Evolutionary conservation across 2,113 vertebrate species (phyloP), one percentile per base, ranked within the genome.

Genomic region (Sprattus sprattus): DNA sequence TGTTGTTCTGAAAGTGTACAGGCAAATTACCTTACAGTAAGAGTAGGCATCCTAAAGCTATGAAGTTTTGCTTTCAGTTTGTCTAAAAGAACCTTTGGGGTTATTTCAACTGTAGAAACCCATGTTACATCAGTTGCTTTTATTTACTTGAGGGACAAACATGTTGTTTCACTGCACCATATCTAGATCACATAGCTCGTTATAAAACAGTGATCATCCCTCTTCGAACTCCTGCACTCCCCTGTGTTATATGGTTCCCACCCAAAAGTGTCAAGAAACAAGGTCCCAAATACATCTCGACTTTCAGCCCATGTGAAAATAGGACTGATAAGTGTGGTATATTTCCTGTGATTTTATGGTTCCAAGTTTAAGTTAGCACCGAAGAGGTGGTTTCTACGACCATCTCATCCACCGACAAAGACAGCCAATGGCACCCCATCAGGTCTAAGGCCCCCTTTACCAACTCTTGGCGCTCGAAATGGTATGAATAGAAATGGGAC

Each of bases 121-220:
- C 71, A 78, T 15, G 71, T 78, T 78, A 39, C 71, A 78, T 78
- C 71, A 78, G 71, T 78, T 78, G 71, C 71, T 78, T 78, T 78
- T 78, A 78, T 78, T 78, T 78, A 78, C 71, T 32, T 78, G 71
- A 78, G 71, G 71, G 32, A 78, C 71, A 78, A 78, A 78, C 71
- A 78, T 39, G 71, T 78, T 39, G 71, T 78, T 75, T 39, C 71
- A 44, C 71, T 16, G 71, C 28, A 78, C 71, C 71, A 78, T 32
- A 78, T 16, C 71, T 39, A 78, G 71, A 78, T 78, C 71, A 28
- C 25, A 75, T 4, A 32, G 71, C 28, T 78, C 20, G 71, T 78
- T 78, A 78, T 64, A 32, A 78, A 78, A 78, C 67, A 78, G 28
- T 39, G 32, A 78, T 78, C 71, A 78, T 78, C 71, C 71, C 13